phyloP scores from a whole-genome alignment of 2,888 invertebrate genomes.

The Arctia plantaginis region DNA sequence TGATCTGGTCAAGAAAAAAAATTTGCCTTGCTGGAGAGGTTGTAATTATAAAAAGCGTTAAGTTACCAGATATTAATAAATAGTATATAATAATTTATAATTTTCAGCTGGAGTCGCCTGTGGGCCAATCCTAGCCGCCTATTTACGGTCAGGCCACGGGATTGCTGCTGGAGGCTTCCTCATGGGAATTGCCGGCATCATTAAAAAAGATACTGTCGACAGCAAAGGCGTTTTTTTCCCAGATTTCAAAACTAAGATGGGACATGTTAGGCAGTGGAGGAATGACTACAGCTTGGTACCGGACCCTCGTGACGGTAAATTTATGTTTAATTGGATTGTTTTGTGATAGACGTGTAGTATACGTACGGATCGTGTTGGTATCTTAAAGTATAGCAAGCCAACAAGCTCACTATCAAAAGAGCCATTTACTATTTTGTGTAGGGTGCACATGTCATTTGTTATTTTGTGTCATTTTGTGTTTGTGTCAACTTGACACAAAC shows the following conservation, averaged over 20 bases:
- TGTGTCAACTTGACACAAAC: too few species aligned
- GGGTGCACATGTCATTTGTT: too few species aligned
- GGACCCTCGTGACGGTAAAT: conserved; percentile 71
- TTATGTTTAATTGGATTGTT: too few species aligned
- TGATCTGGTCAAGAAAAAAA: too few species aligned
- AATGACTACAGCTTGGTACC: conserved; percentile 55
- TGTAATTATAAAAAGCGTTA: neutral
- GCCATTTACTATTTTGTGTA: too few species aligned
- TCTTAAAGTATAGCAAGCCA: too few species aligned
- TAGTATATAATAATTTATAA: neutral
- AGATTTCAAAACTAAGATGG: conserved; percentile 48
- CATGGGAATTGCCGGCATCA: conserved; percentile 61
- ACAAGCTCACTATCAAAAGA: too few species aligned
- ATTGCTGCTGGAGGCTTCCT: conserved; percentile 66
- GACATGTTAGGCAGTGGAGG: conserved; percentile 59
- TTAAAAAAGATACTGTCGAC: conserved; percentile 71
- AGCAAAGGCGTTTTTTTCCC: conserved; percentile 54
- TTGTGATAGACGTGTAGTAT: too few species aligned
- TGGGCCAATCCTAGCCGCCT: conserved; percentile 69
- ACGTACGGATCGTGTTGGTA: too few species aligned
- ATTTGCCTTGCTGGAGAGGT: neutral
- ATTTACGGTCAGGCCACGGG: conserved; percentile 68
- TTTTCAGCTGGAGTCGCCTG: conserved; percentile 69
- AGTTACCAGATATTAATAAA: neutral
- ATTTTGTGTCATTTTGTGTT: too few species aligned